Evolutionary conservation across 2,888 invertebrate genomes (phyloP), one percentile per base, ranked within the genome.

Genomic region (Lottia gigantea): DNA sequence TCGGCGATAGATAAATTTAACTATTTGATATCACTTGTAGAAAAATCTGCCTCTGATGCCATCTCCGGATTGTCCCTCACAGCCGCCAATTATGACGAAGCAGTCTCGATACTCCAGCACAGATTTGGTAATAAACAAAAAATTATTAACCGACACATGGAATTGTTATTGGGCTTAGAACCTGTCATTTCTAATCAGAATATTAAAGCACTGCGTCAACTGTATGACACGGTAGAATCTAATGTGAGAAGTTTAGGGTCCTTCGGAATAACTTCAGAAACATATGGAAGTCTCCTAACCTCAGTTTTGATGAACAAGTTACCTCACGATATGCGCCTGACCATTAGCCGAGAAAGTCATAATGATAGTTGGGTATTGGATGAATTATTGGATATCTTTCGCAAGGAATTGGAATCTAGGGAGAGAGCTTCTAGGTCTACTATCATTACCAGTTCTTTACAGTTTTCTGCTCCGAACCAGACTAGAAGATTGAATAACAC

Each of bases 81-180:
- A n/a, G n/a, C n/a, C n/a, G n/a, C n/a, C n/a, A n/a, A n/a, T n/a
- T n/a, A n/a, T n/a, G n/a, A n/a, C n/a, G n/a, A n/a, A n/a, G n/a
- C n/a, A n/a, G n/a, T n/a, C n/a, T n/a, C n/a, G n/a, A n/a, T n/a
- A n/a, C n/a, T n/a, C n/a, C n/a, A 49, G 15, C 49, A 49, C 49
- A 49, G 49, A 49, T 49, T 49, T 49, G 16, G 49, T 49, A 49
- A 49, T 15, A 49, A 49, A 49, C 49, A 49, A 49, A 8, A 19
- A 49, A 49, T 49, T 49, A 49, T 49, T 19, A 49, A 49, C 49
- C 49, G 49, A 49, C 49, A 49, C 49, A 49, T 16, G 49, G 49
- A 49, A 19, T n/a, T 49, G 19, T 14, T 49, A 16, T 16, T 49
- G 16, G 19, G 16, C 49, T 11, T 49, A 49, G 19, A 49, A 16